Conservation (phyloP, 2,797 vertebrate species). For the Gorsachius magnificus region DNA sequence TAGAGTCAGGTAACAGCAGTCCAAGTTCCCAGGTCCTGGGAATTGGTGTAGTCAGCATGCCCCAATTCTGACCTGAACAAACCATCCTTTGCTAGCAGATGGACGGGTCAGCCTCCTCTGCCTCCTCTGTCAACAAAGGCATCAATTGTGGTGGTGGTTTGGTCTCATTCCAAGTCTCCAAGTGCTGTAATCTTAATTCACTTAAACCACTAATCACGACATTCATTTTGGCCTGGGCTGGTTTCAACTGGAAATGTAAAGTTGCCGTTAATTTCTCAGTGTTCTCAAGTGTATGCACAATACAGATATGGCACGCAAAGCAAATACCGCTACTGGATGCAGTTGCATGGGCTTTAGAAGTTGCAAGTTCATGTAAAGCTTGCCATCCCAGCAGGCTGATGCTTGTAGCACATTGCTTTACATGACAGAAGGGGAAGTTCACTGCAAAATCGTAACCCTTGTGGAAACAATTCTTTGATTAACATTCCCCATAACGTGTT, state of each 20-base stretch:
- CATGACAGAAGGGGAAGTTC: background rate
- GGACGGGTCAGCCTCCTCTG: background rate
- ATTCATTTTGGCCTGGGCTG: background rate
- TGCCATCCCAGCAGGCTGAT: background rate
- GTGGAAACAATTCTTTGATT: background rate
- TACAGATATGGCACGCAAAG: background rate
- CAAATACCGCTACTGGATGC: background rate
- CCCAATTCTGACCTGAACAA: background rate
- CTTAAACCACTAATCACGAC: background rate
- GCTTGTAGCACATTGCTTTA: background rate
- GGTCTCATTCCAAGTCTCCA: background rate
- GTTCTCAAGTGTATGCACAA: background rate
- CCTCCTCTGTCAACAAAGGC: background rate
- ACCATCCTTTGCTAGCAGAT: background rate
- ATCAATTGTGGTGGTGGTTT: background rate
- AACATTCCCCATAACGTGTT: background rate
- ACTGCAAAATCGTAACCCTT: background rate
- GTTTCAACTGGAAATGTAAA: background rate
- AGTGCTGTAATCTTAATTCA: conserved; percentile 9
- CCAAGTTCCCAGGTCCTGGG: background rate
- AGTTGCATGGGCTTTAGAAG: background rate
- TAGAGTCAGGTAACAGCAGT: background rate
- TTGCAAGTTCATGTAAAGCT: background rate
- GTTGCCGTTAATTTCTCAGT: background rate
- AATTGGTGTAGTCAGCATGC: background rate